Conservation (phyloP, 2,888 invertebrate species). For the Oligia fasciuncula region DNA sequence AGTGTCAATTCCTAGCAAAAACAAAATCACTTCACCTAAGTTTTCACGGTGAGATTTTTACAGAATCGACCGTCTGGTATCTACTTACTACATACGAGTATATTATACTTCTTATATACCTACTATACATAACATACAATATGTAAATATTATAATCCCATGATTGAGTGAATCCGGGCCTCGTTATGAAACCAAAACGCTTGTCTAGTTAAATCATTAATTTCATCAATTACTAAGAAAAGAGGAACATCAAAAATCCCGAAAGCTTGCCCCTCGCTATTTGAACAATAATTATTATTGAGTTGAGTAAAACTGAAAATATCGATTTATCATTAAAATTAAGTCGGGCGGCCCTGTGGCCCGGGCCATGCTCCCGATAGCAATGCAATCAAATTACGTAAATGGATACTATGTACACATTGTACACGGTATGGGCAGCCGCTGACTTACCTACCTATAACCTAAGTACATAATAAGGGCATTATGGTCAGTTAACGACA, state of each 20-base stretch:
- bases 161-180: background rate
- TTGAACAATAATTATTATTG: conserved; percentile 18
- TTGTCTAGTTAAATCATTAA: background rate
- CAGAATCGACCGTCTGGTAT: background rate
- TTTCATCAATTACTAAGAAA: background rate
- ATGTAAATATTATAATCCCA: background rate
- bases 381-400: conserved; percentile 39
- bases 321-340: conserved; percentile 27
- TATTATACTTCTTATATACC: background rate
- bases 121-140: background rate
- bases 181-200: background rate
- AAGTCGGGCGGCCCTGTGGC: background rate
- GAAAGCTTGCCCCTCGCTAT: background rate
- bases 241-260: background rate
- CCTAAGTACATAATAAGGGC: conserved; percentile 7
- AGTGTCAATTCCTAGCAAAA: too few relatives aligned
- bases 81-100: background rate
- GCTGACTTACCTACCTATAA: background rate
- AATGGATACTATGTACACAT: conserved; percentile 16
- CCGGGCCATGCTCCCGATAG: conserved; percentile 15
- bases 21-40: too few relatives aligned
- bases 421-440: conserved; percentile 4
- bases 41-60: too few relatives aligned
- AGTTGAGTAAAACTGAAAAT: conserved; percentile 23
- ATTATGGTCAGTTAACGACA: conserved; percentile 15